Evolutionary conservation across 1,140 invertebrate genomes (phyloP).

Genomic region (Dryas iulia): DNA sequence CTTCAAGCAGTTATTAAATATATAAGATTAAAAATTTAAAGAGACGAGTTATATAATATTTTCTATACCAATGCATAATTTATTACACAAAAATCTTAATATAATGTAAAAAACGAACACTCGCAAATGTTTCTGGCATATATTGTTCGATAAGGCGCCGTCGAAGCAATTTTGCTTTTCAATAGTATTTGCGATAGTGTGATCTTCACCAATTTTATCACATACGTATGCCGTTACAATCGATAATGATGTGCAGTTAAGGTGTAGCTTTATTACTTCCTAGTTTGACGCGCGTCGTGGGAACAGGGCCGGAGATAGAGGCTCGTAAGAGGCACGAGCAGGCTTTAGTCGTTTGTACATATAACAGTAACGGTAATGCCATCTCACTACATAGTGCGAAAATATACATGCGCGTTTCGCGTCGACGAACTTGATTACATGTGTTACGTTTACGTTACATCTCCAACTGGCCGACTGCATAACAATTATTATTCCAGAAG

Average conservation of each 20-base stretch:
- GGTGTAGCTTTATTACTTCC: constrained; percentile 78
- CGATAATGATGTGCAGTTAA: constrained; percentile 77
- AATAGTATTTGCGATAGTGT: constrained; percentile 23
- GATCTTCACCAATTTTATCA: constrained; percentile 64
- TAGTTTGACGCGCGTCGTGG: constrained; percentile 57
- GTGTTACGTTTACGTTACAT: constrained; percentile 27
- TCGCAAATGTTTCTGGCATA: neutral
- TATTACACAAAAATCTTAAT: neutral
- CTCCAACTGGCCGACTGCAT: constrained; percentile 9
- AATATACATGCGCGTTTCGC: constrained; percentile 18
- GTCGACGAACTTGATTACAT: constrained; percentile 26
- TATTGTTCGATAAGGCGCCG: constrained; percentile 59
- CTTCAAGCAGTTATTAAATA: too few relatives aligned
- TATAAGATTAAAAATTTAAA: too few relatives aligned
- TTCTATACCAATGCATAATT: too few relatives aligned
- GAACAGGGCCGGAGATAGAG: constrained; percentile 71
- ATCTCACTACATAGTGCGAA: constrained; percentile 36
- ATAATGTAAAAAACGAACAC: neutral
- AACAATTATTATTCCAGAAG: constrained; percentile 12
- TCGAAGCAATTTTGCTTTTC: constrained; percentile 16
- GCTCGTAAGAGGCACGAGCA: constrained; percentile 61
- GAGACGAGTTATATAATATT: too few relatives aligned
- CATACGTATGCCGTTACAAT: constrained; percentile 64
- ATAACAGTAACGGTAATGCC: constrained; percentile 51
- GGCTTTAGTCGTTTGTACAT: constrained; percentile 21